A percentile compares a stretch with the other conserved stretches of the same genome.
Evolutionary conservation across 2,797 vertebrate genomes (phyloP).

Genomic region (Myiothlypis coronata): DNA sequence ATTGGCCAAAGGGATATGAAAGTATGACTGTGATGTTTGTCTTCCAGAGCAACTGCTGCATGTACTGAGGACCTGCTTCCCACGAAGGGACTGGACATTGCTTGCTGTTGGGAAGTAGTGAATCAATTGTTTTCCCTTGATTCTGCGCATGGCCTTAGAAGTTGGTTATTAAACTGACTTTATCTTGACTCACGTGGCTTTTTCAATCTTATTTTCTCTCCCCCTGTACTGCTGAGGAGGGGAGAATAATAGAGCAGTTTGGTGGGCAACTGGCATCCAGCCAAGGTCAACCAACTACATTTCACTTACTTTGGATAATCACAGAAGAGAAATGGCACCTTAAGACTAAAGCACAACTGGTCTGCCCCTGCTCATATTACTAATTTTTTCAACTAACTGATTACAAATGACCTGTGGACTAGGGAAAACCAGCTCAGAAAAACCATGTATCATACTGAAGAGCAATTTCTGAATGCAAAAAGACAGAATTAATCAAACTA

Average conservation of each 20-base stretch:
- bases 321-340: background rate
- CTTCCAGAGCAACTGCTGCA: background rate
- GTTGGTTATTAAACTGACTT: background rate
- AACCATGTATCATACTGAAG: background rate
- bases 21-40: background rate
- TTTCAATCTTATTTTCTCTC: background rate
- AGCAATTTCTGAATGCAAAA: background rate
- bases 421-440: background rate
- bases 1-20: background rate
- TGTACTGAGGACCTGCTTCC: background rate
- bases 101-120: background rate
- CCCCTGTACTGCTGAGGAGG: background rate
- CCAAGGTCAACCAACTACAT: background rate
- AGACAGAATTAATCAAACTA: background rate
- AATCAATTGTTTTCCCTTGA: background rate
- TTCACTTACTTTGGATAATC: background rate
- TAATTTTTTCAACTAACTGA: background rate
- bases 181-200: fast-evolving
- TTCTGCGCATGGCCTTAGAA: background rate
- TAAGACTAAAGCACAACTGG: background rate
- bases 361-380: background rate
- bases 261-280: background rate
- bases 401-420: background rate
- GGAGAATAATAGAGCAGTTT: background rate
- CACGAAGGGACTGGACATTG: background rate